phyloP scores from a whole-genome alignment of 53 echinoderm and acorn worm species.

The Hippasteria phrygiana region DNA sequence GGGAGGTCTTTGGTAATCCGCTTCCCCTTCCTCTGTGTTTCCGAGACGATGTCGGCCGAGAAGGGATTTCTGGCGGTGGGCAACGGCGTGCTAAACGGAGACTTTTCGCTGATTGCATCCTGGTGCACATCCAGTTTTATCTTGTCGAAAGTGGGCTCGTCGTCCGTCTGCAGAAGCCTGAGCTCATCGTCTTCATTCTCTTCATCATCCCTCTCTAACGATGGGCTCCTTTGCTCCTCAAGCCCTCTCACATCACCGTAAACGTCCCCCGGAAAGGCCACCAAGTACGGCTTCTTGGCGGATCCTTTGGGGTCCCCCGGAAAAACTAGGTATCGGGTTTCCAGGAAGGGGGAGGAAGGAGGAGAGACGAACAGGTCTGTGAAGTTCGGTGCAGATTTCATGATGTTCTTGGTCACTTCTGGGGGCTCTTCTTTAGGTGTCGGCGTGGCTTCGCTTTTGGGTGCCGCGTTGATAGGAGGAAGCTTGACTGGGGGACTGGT shows the following conservation, averaged over 20 bases:
- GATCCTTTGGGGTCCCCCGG: conserved; percentile 53
- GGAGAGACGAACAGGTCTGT: conserved; percentile 54
- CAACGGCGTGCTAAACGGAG: conserved; percentile 55
- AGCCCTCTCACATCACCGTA: neutral
- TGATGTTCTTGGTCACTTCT: neutral
- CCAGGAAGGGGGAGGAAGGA: conserved; percentile 74
- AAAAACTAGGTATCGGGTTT: conserved; percentile 86
- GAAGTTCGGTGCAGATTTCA: neutral
- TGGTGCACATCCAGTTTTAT: conserved; percentile 48
- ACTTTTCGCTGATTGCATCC: conserved; percentile 26
- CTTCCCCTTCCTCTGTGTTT: neutral
- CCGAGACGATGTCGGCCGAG: neutral
- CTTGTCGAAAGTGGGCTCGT: conserved; percentile 26
- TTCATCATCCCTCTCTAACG: neutral
- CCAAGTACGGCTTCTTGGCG: conserved; percentile 65
- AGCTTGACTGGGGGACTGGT: conserved; percentile 55
- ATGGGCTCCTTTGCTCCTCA: neutral
- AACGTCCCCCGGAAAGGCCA: conserved; percentile 64
- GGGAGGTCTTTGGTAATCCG: neutral
- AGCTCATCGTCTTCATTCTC: conserved; percentile 52
- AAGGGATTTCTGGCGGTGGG: neutral
- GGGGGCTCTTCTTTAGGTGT: conserved; percentile 4
- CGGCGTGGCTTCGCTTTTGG: neutral
- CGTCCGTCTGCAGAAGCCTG: conserved; percentile 5
- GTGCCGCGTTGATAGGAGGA: conserved; percentile 52